Percentiles rank a stretch among this genome's conserved stretches.
Conservation (phyloP, 2,888 invertebrate species). For the Unio delphinus region DNA sequence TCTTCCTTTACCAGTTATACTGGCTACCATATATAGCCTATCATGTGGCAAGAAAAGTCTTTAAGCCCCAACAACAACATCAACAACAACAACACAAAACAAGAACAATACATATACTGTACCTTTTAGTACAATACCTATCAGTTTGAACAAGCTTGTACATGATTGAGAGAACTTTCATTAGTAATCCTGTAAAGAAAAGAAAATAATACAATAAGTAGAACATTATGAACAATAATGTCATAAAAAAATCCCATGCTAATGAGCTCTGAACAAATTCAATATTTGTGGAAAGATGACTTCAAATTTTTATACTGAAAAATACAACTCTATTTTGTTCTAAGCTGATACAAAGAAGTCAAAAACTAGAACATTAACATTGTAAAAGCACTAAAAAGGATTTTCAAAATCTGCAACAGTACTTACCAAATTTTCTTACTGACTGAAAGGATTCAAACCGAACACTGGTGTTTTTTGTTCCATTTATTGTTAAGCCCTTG, state of each 20-base stretch:
- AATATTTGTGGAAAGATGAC: not conserved
- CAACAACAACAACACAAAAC: not conserved
- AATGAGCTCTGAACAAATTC: too few relatives aligned
- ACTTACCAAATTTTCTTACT: constrained; percentile 54
- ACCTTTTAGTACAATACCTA: constrained; percentile 60
- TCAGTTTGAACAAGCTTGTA: constrained; percentile 55
- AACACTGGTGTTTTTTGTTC: constrained; percentile 27
- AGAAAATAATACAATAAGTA: not conserved
- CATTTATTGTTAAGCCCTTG: not conserved
- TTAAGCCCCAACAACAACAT: too few relatives aligned
- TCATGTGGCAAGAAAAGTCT: too few relatives aligned
- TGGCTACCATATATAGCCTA: too few relatives aligned
- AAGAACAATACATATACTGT: constrained; percentile 1
- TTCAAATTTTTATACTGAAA: not conserved
- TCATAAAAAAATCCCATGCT: too few relatives aligned
- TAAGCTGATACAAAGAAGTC: too few relatives aligned
- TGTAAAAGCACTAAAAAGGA: not conserved
- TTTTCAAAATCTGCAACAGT: not conserved
- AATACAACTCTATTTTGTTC: not conserved
- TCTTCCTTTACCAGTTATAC: too few relatives aligned
- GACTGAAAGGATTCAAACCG: constrained; percentile 48
- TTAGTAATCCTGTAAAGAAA: constrained; percentile 44
- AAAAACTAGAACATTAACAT: not conserved
- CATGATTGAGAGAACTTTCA: constrained; percentile 55
- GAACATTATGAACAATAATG: too few relatives aligned